phyloP scores from a whole-genome alignment of 2,888 invertebrate species.

The Mechanitis mazaeus region DNA sequence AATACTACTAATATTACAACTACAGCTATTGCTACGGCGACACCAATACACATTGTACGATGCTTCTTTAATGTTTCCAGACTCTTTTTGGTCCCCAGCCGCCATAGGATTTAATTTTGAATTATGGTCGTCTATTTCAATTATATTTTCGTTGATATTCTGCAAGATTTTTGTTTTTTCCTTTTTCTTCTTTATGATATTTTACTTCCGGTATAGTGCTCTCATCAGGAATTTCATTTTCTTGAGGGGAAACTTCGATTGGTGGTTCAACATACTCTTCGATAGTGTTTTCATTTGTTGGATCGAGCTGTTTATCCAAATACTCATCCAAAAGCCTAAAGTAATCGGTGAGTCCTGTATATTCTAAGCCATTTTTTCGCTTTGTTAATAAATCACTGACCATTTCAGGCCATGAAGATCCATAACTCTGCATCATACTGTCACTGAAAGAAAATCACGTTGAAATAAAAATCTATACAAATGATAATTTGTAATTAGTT shows the following conservation, averaged over 20 bases:
- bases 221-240: conserved; percentile 52
- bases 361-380: conserved; percentile 66
- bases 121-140: conserved; percentile 51
- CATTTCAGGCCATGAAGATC: conserved; percentile 66
- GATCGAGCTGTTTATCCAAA: conserved; percentile 68
- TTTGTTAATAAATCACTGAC: conserved; percentile 66
- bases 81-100: too few relatives aligned
- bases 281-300: conserved; percentile 39
- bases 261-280: conserved; percentile 59
- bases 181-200: conserved; percentile 28
- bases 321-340: conserved; percentile 75
- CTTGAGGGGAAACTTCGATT: conserved; percentile 37
- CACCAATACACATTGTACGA: conserved; percentile 14
- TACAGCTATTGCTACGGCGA: conserved; percentile 62
- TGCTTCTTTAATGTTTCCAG: too few relatives aligned
- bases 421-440: conserved; percentile 66
- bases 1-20: conserved; percentile 61
- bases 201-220: conserved; percentile 40
- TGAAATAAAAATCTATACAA: conserved; percentile 1
- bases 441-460: conserved; percentile 44
- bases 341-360: conserved; percentile 72
- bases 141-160: conserved; percentile 48
- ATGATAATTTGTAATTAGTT: not conserved
- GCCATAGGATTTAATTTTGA: conserved; percentile 49
- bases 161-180: conserved; percentile 33